phyloP scores from a whole-genome alignment of 2,888 invertebrate species.

The Entomobrya proxima region DNA sequence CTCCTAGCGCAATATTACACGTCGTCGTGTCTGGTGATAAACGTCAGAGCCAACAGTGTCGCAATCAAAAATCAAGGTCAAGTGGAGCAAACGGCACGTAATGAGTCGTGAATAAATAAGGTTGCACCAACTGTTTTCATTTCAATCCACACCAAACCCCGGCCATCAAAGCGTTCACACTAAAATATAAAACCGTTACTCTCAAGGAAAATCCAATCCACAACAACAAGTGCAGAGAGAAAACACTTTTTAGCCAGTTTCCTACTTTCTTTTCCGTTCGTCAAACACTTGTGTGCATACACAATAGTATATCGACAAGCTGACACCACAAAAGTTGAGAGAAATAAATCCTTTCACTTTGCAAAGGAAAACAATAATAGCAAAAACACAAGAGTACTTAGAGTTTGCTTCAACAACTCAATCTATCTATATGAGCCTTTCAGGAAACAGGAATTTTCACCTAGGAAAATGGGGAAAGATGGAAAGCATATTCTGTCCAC shows the following conservation, averaged over 20 bases:
- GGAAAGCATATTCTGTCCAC: slow-evolving; percentile 4
- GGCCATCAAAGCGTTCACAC: no score
- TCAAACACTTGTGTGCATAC: no score
- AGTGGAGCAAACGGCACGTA: neutral
- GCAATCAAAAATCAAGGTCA: neutral
- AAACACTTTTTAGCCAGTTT: no score
- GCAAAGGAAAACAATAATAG: neutral
- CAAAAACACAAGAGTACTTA: neutral
- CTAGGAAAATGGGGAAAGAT: neutral
- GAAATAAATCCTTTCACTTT: neutral
- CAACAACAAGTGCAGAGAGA: no score
- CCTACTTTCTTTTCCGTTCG: no score
- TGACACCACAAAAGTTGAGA: no score
- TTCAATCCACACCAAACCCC: neutral
- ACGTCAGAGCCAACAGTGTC: neutral
- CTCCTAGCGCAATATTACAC: no score
- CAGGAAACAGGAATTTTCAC: no score
- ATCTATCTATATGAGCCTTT: neutral
- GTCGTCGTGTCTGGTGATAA: no score
- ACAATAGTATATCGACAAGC: no score
- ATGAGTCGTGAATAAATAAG: neutral
- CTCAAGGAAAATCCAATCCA: no score
- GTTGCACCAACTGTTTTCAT: neutral
- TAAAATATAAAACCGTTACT: no score
- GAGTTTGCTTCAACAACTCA: neutral